Conservation (phyloP, 53 echinoderm and acorn worm genomes). For the Paracentrotus lividus region DNA sequence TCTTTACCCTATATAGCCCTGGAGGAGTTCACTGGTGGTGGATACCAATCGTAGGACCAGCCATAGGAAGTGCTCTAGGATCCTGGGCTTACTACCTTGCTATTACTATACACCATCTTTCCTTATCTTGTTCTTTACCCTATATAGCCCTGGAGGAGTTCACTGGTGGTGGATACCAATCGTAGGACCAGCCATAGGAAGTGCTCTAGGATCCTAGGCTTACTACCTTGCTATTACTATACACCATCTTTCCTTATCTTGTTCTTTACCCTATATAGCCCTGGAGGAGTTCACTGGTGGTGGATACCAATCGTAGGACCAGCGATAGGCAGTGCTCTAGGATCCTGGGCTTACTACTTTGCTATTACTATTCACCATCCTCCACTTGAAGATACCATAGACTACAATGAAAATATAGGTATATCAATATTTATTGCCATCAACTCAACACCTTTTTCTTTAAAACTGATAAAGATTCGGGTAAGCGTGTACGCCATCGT, state of each 20-base stretch:
- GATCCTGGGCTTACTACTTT: conserved; percentile 70
- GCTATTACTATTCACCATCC: conserved; percentile 73
- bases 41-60: conserved; percentile 73
- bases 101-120: conserved; percentile 71
- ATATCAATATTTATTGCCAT: no score
- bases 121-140: conserved; percentile 25
- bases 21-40: conserved; percentile 75
- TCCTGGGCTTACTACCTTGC: conserved; percentile 70
- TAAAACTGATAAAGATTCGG: no score
- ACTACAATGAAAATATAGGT: conserved; percentile 46
- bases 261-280: conserved; percentile 11
- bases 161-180: conserved; percentile 80
- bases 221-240: conserved; percentile 65
- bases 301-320: conserved; percentile 77
- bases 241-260: conserved; percentile 78
- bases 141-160: conserved; percentile 40
- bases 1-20: conserved; percentile 13
- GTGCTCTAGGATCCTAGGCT: conserved; percentile 67
- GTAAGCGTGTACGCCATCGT: no score
- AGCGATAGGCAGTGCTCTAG: conserved; percentile 55
- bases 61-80: conserved; percentile 63
- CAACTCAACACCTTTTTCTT: no score
- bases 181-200: conserved; percentile 68
- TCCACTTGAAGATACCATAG: neutral
- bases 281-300: conserved; percentile 71